Evolutionary conservation across 2,888 invertebrate species (phyloP).

Genomic region (Mimachlamys varia): DNA sequence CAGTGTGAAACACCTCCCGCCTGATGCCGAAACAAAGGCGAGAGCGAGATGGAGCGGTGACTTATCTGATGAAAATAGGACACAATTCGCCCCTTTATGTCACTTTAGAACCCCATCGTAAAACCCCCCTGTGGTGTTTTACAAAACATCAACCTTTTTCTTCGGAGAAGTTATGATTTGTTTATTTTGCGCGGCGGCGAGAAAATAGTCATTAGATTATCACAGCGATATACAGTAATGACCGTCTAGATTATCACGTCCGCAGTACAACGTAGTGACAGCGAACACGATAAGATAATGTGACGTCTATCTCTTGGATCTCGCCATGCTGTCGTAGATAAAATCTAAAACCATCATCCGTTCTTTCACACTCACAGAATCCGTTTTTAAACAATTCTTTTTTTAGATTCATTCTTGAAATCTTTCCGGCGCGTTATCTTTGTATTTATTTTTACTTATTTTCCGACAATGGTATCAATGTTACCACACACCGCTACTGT

Average conservation of each 20-base stretch:
- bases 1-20: neutral
- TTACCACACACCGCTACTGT: too few species aligned
- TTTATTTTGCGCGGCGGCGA: neutral
- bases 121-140: neutral
- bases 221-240: neutral
- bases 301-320: neutral
- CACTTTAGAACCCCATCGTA: neutral
- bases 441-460: too few species aligned
- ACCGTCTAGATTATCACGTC: neutral
- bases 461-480: too few species aligned
- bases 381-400: neutral
- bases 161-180: neutral
- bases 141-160: neutral
- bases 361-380: neutral
- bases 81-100: neutral
- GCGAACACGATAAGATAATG: neutral
- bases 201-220: neutral
- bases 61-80: neutral
- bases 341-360: neutral
- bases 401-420: neutral
- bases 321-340: neutral
- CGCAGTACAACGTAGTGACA: neutral
- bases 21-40: neutral
- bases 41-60: neutral
- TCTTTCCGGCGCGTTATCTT: too few species aligned